phyloP scores from a whole-genome alignment of 2,113 vertebrate genomes.

The Tragelaphus buxtoni region DNA sequence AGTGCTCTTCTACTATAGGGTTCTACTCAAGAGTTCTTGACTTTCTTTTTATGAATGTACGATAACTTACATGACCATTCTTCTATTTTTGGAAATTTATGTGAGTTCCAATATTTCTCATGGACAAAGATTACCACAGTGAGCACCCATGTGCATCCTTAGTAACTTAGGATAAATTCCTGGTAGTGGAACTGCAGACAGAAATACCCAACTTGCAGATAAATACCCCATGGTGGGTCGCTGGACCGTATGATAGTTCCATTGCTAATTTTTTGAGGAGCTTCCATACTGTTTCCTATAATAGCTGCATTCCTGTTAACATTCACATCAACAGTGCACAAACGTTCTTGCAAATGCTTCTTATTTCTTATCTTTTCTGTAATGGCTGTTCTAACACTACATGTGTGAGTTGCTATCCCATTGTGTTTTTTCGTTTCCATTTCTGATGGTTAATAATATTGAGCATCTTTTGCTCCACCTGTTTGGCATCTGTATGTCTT shows the following conservation, averaged over 20 bases:
- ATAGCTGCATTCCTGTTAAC: background rate
- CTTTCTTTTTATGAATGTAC: background rate
- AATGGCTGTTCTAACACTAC: background rate
- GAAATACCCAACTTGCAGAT: background rate
- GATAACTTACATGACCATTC: background rate
- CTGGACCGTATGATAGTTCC: background rate
- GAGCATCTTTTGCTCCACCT: background rate
- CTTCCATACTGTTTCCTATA: background rate
- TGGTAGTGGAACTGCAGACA: background rate
- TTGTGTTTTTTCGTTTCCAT: background rate
- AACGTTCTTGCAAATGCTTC: background rate
- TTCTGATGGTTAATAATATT: background rate
- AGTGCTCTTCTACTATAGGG: background rate
- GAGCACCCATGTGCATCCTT: background rate
- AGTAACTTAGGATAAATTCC: background rate
- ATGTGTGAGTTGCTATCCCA: background rate
- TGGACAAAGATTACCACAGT: background rate
- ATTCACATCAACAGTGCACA: background rate
- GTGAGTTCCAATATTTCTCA: background rate
- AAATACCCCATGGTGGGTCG: background rate
- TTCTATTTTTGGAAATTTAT: conserved; percentile 6
- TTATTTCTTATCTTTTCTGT: background rate
- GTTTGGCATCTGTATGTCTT: background rate
- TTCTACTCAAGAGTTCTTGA: background rate
- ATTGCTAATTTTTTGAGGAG: background rate